A percentile compares a stretch with the other conserved stretches of the same genome.
These are phyloP conservation scores for Sarcoramphus papa DNA, from an alignment of 2,797 vertebrate genomes.

Conservation along the genomic window DNA sequence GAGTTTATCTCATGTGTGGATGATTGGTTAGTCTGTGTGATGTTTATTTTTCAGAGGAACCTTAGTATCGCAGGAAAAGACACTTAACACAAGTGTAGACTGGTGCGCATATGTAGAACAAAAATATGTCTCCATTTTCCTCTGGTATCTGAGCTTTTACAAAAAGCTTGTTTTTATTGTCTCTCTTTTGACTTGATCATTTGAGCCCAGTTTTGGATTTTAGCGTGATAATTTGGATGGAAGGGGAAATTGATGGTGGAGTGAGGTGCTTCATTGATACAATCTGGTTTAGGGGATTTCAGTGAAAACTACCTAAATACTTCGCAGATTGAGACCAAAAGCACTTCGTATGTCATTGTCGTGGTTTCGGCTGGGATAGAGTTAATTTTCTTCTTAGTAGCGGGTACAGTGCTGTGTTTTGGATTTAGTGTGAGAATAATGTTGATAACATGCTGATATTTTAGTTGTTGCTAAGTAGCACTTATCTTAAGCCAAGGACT, in stretches of 20 bases:
- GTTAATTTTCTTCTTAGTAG: too few relatives aligned
- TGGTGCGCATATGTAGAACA: fast-evolving
- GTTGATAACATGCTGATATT: too few relatives aligned
- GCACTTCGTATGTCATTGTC: background rate
- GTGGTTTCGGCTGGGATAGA: too few relatives aligned
- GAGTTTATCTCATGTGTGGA: background rate
- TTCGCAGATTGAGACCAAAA: background rate
- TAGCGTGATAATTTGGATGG: background rate
- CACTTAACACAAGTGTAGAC: background rate
- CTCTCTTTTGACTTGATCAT: background rate
- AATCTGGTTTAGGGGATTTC: background rate
- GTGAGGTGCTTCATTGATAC: background rate
- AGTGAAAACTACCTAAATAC: background rate
- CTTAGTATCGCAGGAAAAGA: background rate
- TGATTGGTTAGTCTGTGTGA: background rate
- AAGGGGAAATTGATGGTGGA: background rate
- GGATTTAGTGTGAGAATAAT: too few relatives aligned
- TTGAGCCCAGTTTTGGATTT: background rate
- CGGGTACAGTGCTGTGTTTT: too few relatives aligned
- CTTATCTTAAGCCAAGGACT: too few relatives aligned
- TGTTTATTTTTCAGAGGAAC: background rate
- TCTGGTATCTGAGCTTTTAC: background rate
- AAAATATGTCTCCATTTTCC: background rate
- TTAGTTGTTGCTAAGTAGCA: too few relatives aligned
- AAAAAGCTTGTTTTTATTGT: background rate